Percentiles rank a stretch among this genome's conserved stretches.
Conservation (phyloP, 92 coral and sea anemone species). For the Umimayanthus kanabou region DNA sequence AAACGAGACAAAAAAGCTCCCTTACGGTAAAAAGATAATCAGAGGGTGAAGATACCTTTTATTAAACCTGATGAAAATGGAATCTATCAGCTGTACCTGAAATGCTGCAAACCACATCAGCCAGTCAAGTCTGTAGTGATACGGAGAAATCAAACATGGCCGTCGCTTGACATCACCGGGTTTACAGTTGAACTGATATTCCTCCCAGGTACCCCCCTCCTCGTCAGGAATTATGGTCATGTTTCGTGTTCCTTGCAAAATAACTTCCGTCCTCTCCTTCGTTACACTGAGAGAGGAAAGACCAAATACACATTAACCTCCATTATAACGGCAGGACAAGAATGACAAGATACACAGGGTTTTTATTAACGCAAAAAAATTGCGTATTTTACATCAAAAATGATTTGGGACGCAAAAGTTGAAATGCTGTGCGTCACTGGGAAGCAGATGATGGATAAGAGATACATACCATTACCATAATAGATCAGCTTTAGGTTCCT, state of each 20-base stretch:
- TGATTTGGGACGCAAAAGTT: too few relatives aligned
- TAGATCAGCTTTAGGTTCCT: too few relatives aligned
- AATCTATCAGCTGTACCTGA: constrained; percentile 65
- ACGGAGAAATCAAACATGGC: constrained; percentile 96
- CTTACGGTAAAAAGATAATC: too few relatives aligned
- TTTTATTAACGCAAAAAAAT: too few relatives aligned
- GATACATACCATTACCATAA: too few relatives aligned
- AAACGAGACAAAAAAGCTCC: not conserved
- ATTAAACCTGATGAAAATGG: not conserved
- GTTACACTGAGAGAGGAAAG: constrained; percentile 68
- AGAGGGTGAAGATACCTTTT: too few relatives aligned
- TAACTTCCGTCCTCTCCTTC: constrained; percentile 95
- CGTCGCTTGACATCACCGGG: constrained; percentile 82
- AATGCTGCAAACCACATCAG: constrained; percentile 99
- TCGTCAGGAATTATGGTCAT: constrained; percentile 78
- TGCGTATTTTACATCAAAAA: too few relatives aligned
- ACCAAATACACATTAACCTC: not conserved
- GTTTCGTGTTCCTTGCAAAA: constrained; percentile 94
- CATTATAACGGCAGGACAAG: not conserved
- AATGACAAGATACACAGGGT: too few relatives aligned
- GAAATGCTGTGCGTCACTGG: too few relatives aligned
- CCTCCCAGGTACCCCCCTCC: constrained; percentile 88
- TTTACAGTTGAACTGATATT: constrained; percentile 93
- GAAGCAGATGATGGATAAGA: too few relatives aligned
- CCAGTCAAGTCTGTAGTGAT: constrained; percentile 98